Evolutionary conservation across 2,888 invertebrate genomes (phyloP).

Genomic region (Epiblema foenella): DNA sequence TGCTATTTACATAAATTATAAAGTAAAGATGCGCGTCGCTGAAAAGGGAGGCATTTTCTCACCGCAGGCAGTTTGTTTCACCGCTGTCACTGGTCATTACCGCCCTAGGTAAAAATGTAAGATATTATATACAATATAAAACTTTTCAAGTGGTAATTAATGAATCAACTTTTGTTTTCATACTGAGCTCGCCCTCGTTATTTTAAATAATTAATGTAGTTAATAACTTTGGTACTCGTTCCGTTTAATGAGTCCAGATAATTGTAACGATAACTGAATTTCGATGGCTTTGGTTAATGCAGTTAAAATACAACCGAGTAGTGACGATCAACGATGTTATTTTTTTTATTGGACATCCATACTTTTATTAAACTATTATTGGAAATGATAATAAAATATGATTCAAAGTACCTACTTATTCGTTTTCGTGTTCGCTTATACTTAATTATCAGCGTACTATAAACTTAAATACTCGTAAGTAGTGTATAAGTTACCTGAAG

Average conservation of each 20-base stretch:
- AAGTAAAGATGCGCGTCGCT: slow-evolving; percentile 61
- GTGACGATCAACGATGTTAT: background rate
- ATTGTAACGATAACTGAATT: slow-evolving; percentile 19
- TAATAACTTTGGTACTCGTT: slow-evolving; percentile 27
- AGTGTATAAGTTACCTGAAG: too few relatives aligned
- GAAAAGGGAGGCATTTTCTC: slow-evolving; percentile 65
- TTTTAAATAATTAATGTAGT: slow-evolving; percentile 28
- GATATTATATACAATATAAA: slow-evolving; percentile 52
- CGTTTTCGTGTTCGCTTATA: too few relatives aligned
- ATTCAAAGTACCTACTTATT: too few relatives aligned
- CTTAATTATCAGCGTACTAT: too few relatives aligned
- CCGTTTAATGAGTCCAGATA: slow-evolving; percentile 29
- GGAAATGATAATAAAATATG: too few relatives aligned
- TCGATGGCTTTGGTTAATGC: background rate
- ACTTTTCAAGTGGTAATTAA: slow-evolving; percentile 42
- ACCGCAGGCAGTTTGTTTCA: slow-evolving; percentile 67
- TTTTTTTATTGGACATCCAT: background rate
- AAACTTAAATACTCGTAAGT: too few relatives aligned
- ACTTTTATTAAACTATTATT: background rate
- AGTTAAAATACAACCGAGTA: background rate
- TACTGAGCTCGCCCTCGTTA: slow-evolving; percentile 10
- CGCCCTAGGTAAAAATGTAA: slow-evolving; percentile 55
- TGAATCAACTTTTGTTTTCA: slow-evolving; percentile 32
- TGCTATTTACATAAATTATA: slow-evolving; percentile 68
- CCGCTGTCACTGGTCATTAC: slow-evolving; percentile 72